Evolutionary conservation across 1,140 invertebrate genomes (phyloP), one percentile per base, ranked within the genome.

Genomic region (Halotydeus destructor): DNA sequence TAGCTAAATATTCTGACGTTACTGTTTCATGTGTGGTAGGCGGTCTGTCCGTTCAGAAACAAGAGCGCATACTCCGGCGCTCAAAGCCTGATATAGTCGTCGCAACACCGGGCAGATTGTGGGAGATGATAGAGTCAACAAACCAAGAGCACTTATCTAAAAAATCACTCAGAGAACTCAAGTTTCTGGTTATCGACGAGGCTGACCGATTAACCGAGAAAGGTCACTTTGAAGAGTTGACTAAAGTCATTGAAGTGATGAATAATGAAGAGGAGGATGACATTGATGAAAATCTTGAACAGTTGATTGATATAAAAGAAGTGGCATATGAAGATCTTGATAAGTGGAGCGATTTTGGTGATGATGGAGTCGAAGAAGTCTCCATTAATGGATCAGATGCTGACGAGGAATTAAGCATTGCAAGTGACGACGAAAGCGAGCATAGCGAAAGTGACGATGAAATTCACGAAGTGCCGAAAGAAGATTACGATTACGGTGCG

Each of bases 171-270:
- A 48, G 52, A 4, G 33, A 51, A 19, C 47, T 62, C 42, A 75
- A 74, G 47, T 85, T 74, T 59, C 62, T 98, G 42, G 89, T 84
- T 0, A 82, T 99, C 45, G 94, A 99, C 61, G 94, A 99, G 69
- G 93, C 91, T 0, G 94, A 99, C 62, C 68, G 93, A 50, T 97
- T 99, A 89, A 64, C 96, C 14, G 91, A 98, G 55, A 78, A 75
- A 49, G 84, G 84, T 14, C 91, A 99, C 62, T 99, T 97, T 64
- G 71, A 83, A 53, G 91, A 99, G 60, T 57, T 99, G 2, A 67
- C 78, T 25, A 68, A 74, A 25, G 61, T 99, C 11, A 56, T 97
- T 0, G 75, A 81, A 48, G 60, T 72, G 8, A 64, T 98, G 2
- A 89, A 93, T 12, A n/a, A n/a, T n/a, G n/a, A n/a, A n/a, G n/a